Conservation (phyloP, 2,113 vertebrate species). For the Trochalopteron elliotii region DNA sequence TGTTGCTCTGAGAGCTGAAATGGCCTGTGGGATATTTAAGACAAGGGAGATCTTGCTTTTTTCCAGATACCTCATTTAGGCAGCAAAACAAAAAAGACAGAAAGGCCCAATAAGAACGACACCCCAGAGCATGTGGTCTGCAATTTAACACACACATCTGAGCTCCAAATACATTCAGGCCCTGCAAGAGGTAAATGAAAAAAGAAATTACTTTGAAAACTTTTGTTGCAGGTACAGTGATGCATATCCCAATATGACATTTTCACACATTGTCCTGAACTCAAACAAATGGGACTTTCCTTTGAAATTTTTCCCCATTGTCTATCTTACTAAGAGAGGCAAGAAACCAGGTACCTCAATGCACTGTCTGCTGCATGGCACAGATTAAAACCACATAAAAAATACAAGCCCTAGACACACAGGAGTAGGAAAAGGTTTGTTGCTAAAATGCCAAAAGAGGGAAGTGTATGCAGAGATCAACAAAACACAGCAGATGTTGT, state of each 20-base stretch:
- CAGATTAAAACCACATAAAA: neutral
- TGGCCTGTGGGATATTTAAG: conserved; percentile 73
- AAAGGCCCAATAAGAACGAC: conserved; percentile 76
- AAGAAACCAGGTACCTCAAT: neutral
- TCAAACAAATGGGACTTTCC: neutral
- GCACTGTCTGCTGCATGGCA: neutral
- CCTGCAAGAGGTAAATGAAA: conserved; percentile 80
- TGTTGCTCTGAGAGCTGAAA: conserved; percentile 80
- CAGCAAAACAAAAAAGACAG: conserved; percentile 80
- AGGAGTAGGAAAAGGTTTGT: neutral
- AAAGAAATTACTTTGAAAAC: conserved; percentile 66
- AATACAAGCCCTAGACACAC: neutral
- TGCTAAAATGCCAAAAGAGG: neutral
- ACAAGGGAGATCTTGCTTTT: conserved; percentile 77
- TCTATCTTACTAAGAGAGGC: neutral
- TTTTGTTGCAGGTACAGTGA: neutral
- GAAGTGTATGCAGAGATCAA: neutral
- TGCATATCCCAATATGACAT: neutral
- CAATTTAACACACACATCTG: conserved; percentile 70
- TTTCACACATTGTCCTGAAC: neutral
- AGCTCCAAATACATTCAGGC: conserved; percentile 74
- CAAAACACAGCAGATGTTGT: neutral
- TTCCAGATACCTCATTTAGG: conserved; percentile 81
- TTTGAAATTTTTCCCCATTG: neutral
- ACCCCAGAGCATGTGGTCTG: conserved; percentile 67